Evolutionary conservation across 2,113 vertebrate species (phyloP), one percentile per base, ranked within the genome.

Genomic region (Petrocephalus zakoni): DNA sequence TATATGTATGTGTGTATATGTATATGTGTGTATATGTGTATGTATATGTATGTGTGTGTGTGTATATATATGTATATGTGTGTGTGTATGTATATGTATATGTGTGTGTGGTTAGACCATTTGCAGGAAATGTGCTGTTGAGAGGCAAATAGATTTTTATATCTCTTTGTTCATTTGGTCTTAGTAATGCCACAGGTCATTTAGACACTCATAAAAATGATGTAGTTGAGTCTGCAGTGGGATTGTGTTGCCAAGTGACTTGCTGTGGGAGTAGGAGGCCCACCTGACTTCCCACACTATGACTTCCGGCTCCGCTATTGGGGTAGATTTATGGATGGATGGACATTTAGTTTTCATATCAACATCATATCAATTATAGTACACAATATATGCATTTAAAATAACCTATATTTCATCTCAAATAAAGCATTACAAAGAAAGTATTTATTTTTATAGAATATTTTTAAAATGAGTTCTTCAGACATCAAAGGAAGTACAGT

Each of bases 401-500:
- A 37, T 34, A 37, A 75, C 1, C 34, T 78, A n/a, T 68, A 68
- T 29, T 78, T 42, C 72, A 42, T 42, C 34, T 8, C 37, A 75
- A 75, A 72, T 42, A 75, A 78, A 68, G 25, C n/a, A 29, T 29
- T 78, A 78, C 72, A 34, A 78, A 42, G 34, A 78, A 19, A 42
- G 15, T 78, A 17, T 34, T 72, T 75, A 15, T 78, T 42, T 8
- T 17, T 6, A 61, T n/a, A 61, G 21, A 1, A 7, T 75, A 17
- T 37, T 75, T 34, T 19, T 7, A 19, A 42, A 78, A 37, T 42
- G 17, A 89, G 88, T 90, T 51, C 34, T 72, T 6, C 9, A 85
- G 21, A 49, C 22, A 22, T 58, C 46, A 88, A 51, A 61, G 9
- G 87, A 91, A 88, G 90, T 56, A 90, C 51, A 89, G 83, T 88